These are phyloP conservation scores for Pterophyllum scalare DNA, from an alignment of 2,113 vertebrate genomes.

Conservation along the genomic window DNA sequence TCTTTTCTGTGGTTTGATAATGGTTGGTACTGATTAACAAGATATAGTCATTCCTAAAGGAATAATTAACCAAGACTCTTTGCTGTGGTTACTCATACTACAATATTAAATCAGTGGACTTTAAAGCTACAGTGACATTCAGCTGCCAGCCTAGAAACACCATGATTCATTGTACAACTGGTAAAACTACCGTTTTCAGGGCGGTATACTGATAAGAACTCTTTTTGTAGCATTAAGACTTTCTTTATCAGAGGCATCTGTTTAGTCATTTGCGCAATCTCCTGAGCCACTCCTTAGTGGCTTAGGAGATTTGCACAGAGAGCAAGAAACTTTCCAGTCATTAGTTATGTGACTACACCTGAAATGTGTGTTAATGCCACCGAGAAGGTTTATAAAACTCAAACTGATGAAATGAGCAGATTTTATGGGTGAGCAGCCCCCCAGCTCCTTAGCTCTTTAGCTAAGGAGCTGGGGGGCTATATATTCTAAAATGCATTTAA, in stretches of 20 bases:
- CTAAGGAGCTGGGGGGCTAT: not conserved
- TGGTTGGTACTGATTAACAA: not conserved
- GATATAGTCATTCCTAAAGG: not conserved
- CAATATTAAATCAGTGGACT: not conserved
- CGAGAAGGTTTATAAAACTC: not conserved
- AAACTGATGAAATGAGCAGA: not conserved
- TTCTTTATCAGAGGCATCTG: not conserved
- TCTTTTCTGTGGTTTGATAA: not conserved
- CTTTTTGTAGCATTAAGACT: not conserved
- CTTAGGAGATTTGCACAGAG: not conserved
- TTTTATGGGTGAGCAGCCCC: not conserved
- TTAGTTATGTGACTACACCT: slow-evolving; percentile 2
- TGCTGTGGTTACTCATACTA: not conserved
- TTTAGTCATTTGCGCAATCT: slow-evolving; percentile 26
- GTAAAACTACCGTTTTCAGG: not conserved
- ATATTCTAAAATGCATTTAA: not conserved
- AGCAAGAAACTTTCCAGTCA: slow-evolving; percentile 19
- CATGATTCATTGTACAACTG: not conserved
- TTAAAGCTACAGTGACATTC: not conserved
- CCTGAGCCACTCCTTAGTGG: slow-evolving; percentile 29
- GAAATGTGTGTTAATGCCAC: not conserved
- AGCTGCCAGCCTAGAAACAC: not conserved
- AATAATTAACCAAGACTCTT: slow-evolving; percentile 19
- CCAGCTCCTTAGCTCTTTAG: too few species aligned
- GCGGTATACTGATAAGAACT: not conserved